Percentiles rank a stretch among this genome's conserved stretches.
These are phyloP conservation scores for Grapholita molesta DNA, from an alignment of 1,140 invertebrate species.

Conservation along the genomic window DNA sequence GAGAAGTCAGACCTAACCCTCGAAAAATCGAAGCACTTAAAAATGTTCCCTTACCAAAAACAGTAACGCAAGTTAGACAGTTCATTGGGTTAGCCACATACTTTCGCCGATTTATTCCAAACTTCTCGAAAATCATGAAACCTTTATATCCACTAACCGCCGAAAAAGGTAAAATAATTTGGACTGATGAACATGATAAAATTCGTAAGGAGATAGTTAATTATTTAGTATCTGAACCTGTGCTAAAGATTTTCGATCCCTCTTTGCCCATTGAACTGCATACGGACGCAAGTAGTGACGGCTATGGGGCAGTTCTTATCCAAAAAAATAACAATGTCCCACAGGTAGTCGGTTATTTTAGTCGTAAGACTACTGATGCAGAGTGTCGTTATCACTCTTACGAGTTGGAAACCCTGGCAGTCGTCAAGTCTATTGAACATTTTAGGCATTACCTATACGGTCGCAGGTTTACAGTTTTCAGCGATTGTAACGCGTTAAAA, in stretches of 20 bases:
- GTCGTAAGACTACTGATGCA: conserved; percentile 52
- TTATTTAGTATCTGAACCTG: conserved; percentile 39
- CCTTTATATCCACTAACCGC: conserved; percentile 35
- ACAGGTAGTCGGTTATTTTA: conserved; percentile 66
- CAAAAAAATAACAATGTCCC: conserved; percentile 60
- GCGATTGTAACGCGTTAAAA: conserved; percentile 44
- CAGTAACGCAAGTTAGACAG: conserved; percentile 38
- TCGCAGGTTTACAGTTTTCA: conserved; percentile 33
- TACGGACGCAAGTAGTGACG: conserved; percentile 46
- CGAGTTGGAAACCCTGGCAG: conserved; percentile 38
- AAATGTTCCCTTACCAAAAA: conserved; percentile 32
- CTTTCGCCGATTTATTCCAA: conserved; percentile 44
- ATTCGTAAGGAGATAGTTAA: conserved; percentile 25
- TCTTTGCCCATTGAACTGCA: conserved; percentile 46
- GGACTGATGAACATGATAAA: conserved; percentile 25
- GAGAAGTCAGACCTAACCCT: conserved; percentile 28
- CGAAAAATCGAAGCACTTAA: conserved; percentile 29
- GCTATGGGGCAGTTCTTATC: conserved; percentile 47
- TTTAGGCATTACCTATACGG: conserved; percentile 45
- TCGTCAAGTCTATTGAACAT: conserved; percentile 44
- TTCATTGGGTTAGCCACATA: conserved; percentile 44
- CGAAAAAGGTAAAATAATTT: conserved; percentile 20
- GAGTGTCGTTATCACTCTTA: conserved; percentile 50
- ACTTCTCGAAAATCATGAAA: conserved; percentile 32
- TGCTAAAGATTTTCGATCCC: conserved; percentile 50